Percentiles rank a stretch among this genome's conserved stretches.
These are phyloP conservation scores for Suricata suricatta DNA, from an alignment of 2,113 vertebrate genomes.

Conservation along the genomic window DNA sequence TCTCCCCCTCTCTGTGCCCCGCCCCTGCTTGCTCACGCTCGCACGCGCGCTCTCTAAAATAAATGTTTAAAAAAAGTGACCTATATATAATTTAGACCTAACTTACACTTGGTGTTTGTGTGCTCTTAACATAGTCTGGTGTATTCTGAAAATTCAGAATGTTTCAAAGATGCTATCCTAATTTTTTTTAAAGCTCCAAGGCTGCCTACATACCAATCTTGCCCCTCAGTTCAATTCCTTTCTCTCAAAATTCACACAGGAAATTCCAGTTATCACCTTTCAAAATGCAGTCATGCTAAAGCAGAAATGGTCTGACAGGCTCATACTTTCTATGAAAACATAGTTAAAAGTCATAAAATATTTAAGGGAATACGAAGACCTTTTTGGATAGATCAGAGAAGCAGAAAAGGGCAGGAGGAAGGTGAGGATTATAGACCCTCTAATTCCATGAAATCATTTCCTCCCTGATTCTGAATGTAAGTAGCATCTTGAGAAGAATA, in stretches of 20 bases:
- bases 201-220: neutral
- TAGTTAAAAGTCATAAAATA: neutral
- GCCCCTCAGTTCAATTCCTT: neutral
- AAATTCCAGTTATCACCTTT: neutral
- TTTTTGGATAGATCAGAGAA: neutral
- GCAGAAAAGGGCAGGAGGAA: neutral
- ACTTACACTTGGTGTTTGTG: neutral
- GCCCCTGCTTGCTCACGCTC: too few species aligned
- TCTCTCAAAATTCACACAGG: neutral
- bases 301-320: neutral
- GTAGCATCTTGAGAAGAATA: neutral
- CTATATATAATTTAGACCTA: conserved; percentile 26
- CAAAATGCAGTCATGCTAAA: conserved; percentile 33
- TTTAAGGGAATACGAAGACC: neutral
- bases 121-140: neutral
- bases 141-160: conserved; percentile 36
- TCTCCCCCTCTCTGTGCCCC: too few species aligned
- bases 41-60: too few species aligned
- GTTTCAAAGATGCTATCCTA: conserved; percentile 31
- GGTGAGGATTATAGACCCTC: neutral
- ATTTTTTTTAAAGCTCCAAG: neutral
- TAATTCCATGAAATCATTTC: neutral
- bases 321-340: conserved; percentile 28
- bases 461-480: neutral
- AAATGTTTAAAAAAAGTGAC: too few species aligned